phyloP scores from a whole-genome alignment of 2,113 vertebrate genomes.

The Todiramphus chloris region DNA sequence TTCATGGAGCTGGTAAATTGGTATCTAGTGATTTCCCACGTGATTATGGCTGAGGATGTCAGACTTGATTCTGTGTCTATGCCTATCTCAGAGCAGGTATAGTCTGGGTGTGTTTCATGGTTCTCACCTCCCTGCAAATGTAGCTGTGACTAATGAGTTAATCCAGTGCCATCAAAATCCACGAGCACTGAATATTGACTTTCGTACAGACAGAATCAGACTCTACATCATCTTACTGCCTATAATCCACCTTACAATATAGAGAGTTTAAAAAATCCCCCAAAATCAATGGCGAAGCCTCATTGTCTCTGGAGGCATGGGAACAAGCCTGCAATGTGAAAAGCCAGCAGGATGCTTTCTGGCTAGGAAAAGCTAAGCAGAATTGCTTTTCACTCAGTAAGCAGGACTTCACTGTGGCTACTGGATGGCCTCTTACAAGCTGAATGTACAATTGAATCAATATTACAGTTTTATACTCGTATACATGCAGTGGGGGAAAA shows the following conservation, averaged over 20 bases:
- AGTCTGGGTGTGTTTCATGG: neutral
- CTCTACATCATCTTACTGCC: neutral
- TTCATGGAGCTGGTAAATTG: neutral
- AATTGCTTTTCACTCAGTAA: neutral
- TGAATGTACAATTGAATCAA: neutral
- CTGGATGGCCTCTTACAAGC: neutral
- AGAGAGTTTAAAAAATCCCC: neutral
- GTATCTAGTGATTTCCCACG: neutral
- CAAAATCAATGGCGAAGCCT: neutral
- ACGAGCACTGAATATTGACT: neutral
- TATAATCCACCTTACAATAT: neutral
- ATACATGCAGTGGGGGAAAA: neutral
- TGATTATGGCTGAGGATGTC: neutral
- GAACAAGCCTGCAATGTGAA: neutral
- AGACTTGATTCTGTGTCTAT: neutral
- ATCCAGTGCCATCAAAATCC: neutral
- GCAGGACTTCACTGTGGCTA: neutral
- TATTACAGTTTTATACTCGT: neutral
- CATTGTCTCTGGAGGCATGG: neutral
- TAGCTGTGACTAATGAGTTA: neutral
- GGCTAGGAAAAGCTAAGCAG: neutral
- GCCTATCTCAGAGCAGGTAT: neutral
- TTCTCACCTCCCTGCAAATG: neutral
- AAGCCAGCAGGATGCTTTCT: neutral
- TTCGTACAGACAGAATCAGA: neutral